Evolutionary conservation across 2,797 vertebrate genomes (phyloP), one percentile per base, ranked within the genome.

Genomic region (Neopelma chrysocephalum): DNA sequence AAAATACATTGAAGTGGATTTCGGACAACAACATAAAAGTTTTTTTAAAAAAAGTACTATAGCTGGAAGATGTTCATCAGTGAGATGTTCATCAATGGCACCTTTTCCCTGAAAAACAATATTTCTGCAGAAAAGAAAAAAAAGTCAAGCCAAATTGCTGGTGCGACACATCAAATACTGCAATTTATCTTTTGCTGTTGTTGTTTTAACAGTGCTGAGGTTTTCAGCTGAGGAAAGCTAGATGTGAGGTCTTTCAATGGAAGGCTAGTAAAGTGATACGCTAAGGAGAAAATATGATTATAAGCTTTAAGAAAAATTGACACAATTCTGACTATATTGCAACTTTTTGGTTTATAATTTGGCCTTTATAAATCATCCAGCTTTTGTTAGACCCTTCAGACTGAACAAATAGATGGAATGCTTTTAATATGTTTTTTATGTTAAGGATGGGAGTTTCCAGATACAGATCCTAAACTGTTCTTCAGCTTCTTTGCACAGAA

Each of bases 1-100:
- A n/a, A 66, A 87, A 58, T 70, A 70, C n/a, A 32, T 73, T 57
- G 25, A 40, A 60, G 6, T 20, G 12, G 2, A 61, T 89, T 87
- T 77, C 29, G 62, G 43, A 14, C 7, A 36, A 38, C 1, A 12
- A n/a, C 17, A 34, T 3, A n/a, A 22, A 65, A 3, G 0, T 2
- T n/a, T 58, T 42, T 68, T 75, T 10, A 0, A 13, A 25, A 60
- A 29, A 9, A 19, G 2, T 26, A 6, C 3, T 60, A 10, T 4
- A 72, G 6, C 25, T 65, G 32, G 42, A 12, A 47, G 10, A 53
- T 53, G 27, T 31, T 53, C 27, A 53, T 45, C 43, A 70, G n/a
- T 29, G 64, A 81, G 19, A 26, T 54, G 13, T 32, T 83, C 36
- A 38, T 80, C 20, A 51, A 34, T 34, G 14, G 10, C 12, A 72